A percentile compares a stretch with the other conserved stretches of the same genome.
These are phyloP conservation scores for Hestina assimilis DNA, from an alignment of 1,140 invertebrate genomes.

Conservation along the genomic window DNA sequence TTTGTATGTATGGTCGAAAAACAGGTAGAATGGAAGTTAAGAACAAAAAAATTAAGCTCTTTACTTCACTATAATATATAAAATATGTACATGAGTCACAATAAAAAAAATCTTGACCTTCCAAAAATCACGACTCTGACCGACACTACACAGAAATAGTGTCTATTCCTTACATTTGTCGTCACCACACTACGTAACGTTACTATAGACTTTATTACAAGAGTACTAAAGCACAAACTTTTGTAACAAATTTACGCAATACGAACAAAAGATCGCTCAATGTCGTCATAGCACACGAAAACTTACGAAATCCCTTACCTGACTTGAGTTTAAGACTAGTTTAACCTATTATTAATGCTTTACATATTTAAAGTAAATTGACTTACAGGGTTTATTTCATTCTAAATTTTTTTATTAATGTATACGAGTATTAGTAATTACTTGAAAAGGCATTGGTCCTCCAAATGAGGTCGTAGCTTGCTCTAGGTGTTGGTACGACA, in stretches of 20 bases:
- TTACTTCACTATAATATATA: no score
- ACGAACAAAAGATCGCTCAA: slow-evolving; percentile 59
- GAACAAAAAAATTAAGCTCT: no score
- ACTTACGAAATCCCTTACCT: slow-evolving; percentile 51
- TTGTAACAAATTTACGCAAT: neutral
- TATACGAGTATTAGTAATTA: no score
- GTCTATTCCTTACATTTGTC: neutral
- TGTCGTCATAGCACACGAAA: slow-evolving; percentile 55
- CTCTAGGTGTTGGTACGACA: no score
- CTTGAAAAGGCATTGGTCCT: no score
- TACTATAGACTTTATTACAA: slow-evolving; percentile 2
- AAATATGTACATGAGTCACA: slow-evolving; percentile 22
- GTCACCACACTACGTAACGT: neutral
- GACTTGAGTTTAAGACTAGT: slow-evolving; percentile 4
- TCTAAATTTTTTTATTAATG: no score
- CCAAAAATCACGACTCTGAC: slow-evolving; percentile 45
- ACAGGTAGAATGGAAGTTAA: no score
- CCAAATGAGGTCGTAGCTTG: no score
- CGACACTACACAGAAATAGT: neutral
- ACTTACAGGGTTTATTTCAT: no score
- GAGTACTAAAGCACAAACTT: slow-evolving; percentile 4
- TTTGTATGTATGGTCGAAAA: no score
- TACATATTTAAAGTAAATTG: no score
- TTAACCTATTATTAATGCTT: no score
- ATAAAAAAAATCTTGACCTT: slow-evolving; percentile 49